Percentiles rank a stretch among this genome's conserved stretches.
Conservation (phyloP, 2,888 invertebrate species). For the Agrotis segetum region DNA sequence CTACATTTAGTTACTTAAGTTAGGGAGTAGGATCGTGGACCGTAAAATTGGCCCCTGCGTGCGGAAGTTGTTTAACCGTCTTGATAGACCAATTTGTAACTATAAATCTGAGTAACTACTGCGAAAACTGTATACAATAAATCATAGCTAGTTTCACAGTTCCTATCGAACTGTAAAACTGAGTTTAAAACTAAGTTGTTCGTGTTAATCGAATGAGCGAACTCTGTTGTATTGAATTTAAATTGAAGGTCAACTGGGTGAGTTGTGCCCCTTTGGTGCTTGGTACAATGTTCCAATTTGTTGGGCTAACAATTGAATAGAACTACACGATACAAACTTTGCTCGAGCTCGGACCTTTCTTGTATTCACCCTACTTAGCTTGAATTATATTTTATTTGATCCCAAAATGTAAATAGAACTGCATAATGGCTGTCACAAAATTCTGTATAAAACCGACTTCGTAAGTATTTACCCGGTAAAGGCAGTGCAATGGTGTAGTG, state of each 20-base stretch:
- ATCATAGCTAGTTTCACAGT: constrained; percentile 55
- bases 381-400: constrained; percentile 11
- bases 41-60: constrained; percentile 64
- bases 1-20: constrained; percentile 42
- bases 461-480: constrained; percentile 48
- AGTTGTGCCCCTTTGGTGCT: constrained; percentile 19
- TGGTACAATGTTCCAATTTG: constrained; percentile 13
- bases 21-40: constrained; percentile 42
- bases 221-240: constrained; percentile 46
- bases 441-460: constrained; percentile 14
- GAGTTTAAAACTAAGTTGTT: constrained; percentile 56
- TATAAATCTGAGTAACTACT: constrained; percentile 61
- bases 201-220: constrained; percentile 51
- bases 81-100: constrained; percentile 68
- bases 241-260: constrained; percentile 33
- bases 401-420: neutral
- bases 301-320: constrained; percentile 13
- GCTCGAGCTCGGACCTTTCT: constrained; percentile 2
- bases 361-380: constrained; percentile 12
- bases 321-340: neutral
- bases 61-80: constrained; percentile 63
- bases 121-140: constrained; percentile 59
- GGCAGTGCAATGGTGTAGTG: constrained; percentile 50
- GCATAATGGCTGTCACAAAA: constrained; percentile 7
- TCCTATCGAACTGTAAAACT: constrained; percentile 49